phyloP scores from a whole-genome alignment of 92 coral and sea anemone species.

The Bergia puertoricense region DNA sequence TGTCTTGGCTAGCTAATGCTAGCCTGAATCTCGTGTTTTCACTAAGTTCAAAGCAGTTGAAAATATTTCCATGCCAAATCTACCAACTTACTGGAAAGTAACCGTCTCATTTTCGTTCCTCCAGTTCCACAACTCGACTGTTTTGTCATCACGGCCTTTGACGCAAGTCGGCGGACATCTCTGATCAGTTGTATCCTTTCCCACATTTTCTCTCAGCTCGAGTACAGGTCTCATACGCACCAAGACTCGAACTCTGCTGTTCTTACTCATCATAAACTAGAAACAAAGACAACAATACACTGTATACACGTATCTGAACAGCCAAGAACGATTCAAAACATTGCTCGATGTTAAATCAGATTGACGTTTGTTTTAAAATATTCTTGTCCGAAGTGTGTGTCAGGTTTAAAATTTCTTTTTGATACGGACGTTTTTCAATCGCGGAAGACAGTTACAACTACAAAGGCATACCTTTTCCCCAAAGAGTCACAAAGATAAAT shows the following conservation, averaged over 20 bases:
- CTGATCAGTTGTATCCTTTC: background rate
- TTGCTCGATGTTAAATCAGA: too few species aligned
- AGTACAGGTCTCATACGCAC: background rate
- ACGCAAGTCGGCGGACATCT: background rate
- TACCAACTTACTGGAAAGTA: background rate
- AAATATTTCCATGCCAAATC: background rate
- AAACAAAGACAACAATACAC: background rate
- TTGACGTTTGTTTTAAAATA: too few species aligned
- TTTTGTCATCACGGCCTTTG: background rate
- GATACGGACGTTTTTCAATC: too few species aligned
- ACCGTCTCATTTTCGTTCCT: slow-evolving; percentile 22
- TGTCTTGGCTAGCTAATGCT: background rate
- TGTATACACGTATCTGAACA: too few species aligned
- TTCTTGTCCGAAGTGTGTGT: too few species aligned
- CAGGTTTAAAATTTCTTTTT: too few species aligned
- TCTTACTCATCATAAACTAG: background rate
- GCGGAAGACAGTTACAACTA: background rate
- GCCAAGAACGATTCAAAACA: too few species aligned
- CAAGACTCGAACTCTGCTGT: background rate
- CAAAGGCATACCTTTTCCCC: background rate
- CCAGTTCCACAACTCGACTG: slow-evolving; percentile 13
- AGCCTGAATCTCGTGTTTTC: background rate
- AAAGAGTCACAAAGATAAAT: background rate
- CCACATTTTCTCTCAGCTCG: background rate
- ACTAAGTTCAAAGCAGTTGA: background rate